These are phyloP conservation scores for Heliocidaris erythrogramma DNA, from an alignment of 35 echinoderm and acorn worm species.

Conservation along the genomic window DNA sequence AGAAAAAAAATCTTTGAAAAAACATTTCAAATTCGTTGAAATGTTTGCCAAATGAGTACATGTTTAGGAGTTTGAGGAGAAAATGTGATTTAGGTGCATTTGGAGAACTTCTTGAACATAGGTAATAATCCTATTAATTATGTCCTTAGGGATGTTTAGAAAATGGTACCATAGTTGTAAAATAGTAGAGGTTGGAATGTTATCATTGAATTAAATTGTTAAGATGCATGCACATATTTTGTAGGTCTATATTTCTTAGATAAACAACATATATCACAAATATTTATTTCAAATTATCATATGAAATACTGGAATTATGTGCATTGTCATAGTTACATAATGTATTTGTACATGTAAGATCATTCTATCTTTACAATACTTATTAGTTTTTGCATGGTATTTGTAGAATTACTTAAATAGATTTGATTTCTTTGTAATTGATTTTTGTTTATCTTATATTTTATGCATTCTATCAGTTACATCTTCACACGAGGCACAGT, in stretches of 20 bases:
- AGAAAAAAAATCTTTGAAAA: background rate
- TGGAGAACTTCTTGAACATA: too few relatives aligned
- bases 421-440: slow-evolving; percentile 16
- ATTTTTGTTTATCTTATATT: background rate
- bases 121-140: too few relatives aligned
- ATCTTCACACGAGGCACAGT: background rate
- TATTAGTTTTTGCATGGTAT: background rate
- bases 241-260: background rate
- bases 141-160: too few relatives aligned
- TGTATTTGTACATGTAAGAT: background rate
- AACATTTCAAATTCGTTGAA: background rate
- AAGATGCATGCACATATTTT: background rate
- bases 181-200: too few relatives aligned
- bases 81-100: background rate
- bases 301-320: background rate
- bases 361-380: background rate
- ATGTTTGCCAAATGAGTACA: too few relatives aligned
- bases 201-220: background rate
- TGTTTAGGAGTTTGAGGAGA: background rate
- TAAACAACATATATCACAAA: background rate
- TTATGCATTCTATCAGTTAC: background rate
- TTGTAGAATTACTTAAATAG: slow-evolving; percentile 4
- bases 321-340: background rate
- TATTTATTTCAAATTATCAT: background rate
- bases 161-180: too few relatives aligned